Conservation (phyloP, 92 coral and sea anemone species). For the Muricea muricata region DNA sequence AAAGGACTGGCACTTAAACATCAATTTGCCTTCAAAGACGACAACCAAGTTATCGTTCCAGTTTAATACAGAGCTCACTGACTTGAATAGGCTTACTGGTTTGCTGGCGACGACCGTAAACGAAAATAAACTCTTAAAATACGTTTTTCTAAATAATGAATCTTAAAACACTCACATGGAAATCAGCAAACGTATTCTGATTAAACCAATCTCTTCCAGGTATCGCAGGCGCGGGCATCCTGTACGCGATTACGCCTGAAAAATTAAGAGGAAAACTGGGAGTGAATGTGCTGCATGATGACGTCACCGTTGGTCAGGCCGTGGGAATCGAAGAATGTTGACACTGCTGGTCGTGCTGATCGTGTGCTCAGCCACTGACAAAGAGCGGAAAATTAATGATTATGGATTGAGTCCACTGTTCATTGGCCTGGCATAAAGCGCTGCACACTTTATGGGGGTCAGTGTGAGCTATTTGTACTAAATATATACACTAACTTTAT, state of each 20-base stretch:
- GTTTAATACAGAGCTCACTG: no score
- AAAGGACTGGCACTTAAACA: no score
- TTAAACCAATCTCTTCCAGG: slow-evolving; percentile 65
- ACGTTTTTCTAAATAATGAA: no score
- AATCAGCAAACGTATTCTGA: no score
- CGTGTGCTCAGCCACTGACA: slow-evolving; percentile 78
- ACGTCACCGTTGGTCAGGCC: slow-evolving; percentile 81
- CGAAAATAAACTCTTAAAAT: no score
- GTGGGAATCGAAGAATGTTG: slow-evolving; percentile 75
- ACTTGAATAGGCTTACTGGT: no score
- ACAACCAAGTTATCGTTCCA: no score
- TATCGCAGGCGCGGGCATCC: slow-evolving; percentile 79
- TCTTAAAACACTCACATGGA: no score
- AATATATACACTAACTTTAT: no score
- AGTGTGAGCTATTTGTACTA: slow-evolving; percentile 29
- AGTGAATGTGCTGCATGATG: slow-evolving; percentile 71
- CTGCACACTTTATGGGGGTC: slow-evolving; percentile 90
- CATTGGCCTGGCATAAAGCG: slow-evolving; percentile 81
- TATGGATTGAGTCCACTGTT: slow-evolving; percentile 87
- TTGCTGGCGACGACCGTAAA: no score
- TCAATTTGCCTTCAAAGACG: no score
- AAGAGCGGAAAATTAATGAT: slow-evolving; percentile 74
- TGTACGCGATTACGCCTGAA: slow-evolving; percentile 80
- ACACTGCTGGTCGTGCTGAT: slow-evolving; percentile 78
- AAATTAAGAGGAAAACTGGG: slow-evolving; percentile 74